These are phyloP conservation scores for Phthorimaea operculella DNA, from an alignment of 1,140 invertebrate genomes.

Conservation along the genomic window DNA sequence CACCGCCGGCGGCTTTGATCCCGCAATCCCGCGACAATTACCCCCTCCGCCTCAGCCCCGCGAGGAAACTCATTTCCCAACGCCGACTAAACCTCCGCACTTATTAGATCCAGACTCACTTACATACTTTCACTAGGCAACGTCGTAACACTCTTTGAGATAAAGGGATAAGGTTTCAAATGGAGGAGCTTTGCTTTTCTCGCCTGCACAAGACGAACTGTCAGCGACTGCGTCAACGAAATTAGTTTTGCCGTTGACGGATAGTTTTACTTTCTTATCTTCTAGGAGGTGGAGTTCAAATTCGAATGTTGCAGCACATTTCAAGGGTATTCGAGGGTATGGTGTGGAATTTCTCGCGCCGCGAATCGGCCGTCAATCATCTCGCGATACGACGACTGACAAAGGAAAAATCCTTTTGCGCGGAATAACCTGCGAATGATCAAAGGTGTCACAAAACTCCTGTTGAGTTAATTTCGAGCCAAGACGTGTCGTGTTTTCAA, in stretches of 20 bases:
- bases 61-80: conserved; percentile 64
- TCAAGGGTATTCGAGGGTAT: background rate
- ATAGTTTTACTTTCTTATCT: background rate
- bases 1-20: conserved; percentile 36
- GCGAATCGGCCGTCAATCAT: conserved; percentile 58
- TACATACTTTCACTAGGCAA: background rate
- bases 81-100: conserved; percentile 23
- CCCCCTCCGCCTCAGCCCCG: conserved; percentile 17
- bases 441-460: conserved; percentile 54
- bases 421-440: conserved; percentile 46
- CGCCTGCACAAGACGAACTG: background rate
- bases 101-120: conserved; percentile 35
- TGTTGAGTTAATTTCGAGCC: conserved; percentile 43
- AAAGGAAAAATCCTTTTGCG: conserved; percentile 62
- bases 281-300: background rate
- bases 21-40: conserved; percentile 35
- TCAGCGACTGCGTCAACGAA: conserved; percentile 3
- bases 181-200: background rate
- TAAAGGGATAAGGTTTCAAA: background rate
- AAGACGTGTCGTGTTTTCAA: conserved; percentile 9
- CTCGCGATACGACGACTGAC: conserved; percentile 45
- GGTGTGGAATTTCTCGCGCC: conserved; percentile 34
- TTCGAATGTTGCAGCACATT: no score
- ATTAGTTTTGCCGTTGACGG: conserved; percentile 2
- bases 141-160: background rate